Conservation (phyloP, 2,113 vertebrate genomes). For the Cercopithecus mona region DNA sequence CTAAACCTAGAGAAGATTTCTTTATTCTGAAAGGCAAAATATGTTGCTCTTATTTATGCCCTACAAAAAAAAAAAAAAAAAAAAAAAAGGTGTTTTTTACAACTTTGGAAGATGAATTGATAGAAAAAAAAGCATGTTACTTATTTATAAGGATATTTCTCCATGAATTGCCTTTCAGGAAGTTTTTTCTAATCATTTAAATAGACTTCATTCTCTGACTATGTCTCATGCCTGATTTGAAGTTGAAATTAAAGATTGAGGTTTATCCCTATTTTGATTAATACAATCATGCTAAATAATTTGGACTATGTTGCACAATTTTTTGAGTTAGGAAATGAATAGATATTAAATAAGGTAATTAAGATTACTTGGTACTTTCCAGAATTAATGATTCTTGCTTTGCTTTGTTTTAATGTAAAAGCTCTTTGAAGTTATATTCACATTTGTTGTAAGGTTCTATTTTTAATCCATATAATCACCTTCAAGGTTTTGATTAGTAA, state of each 20-base stretch:
- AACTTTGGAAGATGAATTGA: background rate
- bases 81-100: background rate
- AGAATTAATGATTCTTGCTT: background rate
- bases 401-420: background rate
- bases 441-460: background rate
- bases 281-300: background rate
- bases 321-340: background rate
- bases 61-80: background rate
- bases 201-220: background rate
- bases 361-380: background rate
- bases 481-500: background rate
- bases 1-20: background rate
- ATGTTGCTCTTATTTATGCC: background rate
- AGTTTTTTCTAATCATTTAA: background rate
- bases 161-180: background rate
- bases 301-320: background rate
- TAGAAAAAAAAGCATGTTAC: background rate
- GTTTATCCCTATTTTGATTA: background rate
- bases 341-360: background rate
- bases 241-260: background rate
- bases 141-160: background rate
- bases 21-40: background rate
- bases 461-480: background rate
- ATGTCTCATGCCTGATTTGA: background rate
- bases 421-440: background rate